Evolutionary conservation across 2,888 invertebrate genomes (phyloP), one percentile per base, ranked within the genome.

Genomic region (Zootermopsis nevadensis): DNA sequence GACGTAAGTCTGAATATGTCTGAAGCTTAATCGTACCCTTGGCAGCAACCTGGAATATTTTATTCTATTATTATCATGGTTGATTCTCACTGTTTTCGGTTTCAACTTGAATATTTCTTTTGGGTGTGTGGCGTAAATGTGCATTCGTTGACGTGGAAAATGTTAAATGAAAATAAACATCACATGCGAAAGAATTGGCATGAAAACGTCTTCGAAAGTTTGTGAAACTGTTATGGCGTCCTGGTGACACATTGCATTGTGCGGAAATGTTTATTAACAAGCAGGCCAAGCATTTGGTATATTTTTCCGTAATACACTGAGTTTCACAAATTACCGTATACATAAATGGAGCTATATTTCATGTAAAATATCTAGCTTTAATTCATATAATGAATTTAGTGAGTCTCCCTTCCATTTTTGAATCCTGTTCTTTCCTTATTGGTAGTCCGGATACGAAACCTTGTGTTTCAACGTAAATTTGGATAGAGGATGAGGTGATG

Each of bases 321-420:
- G 27, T 60, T n/a, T n/a, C n/a, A 60, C 27, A n/a, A 74, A 38
- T 38, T 74, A 38, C 1, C 74, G 42, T n/a, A 74, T 38, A n/a
- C 42, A 42, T 35, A n/a, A 42, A 30, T 30, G 31, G n/a, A 38
- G 33, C 22, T n/a, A 30, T n/a, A 6, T 30, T 19, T 69, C 33
- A 33, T 69, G 19, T 15, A 74, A 22, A 27, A 38, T 42, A 42
- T 74, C 74, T 79, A 66, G 33, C 66, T 60, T 42, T 60, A 55
- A 79, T 79, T 66, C 66, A 79, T 79, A 66, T 38, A 66, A 79
- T 79, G 60, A 79, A 79, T 79, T 42, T 60, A 79, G 35, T 35
- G 38, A 74, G 24, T n/a, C n/a, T 15, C n/a, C 22, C n/a, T n/a
- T 38, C 24, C 10, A 1, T 38, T 42, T 74, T n/a, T n/a, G 6